These are phyloP conservation scores for Pampus argenteus DNA, from an alignment of 2,797 vertebrate species.

Conservation along the genomic window DNA sequence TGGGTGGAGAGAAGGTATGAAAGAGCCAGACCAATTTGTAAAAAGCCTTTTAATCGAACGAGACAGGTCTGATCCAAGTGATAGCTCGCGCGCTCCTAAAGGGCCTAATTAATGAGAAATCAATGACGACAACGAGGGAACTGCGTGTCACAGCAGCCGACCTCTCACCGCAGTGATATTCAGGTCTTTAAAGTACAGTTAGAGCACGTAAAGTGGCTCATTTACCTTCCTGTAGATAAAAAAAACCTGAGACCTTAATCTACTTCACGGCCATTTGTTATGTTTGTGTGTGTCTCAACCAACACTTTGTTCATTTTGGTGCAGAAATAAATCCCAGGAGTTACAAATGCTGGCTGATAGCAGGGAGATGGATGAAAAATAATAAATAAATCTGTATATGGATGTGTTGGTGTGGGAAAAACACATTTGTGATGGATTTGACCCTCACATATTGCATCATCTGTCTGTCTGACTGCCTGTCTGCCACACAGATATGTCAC, in stretches of 20 bases:
- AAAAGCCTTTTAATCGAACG: slow-evolving; percentile 72
- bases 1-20: slow-evolving; percentile 34
- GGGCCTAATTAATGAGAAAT: slow-evolving; percentile 75
- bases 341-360: slow-evolving; percentile 18
- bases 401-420: slow-evolving; percentile 17
- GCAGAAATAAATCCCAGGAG: slow-evolving; percentile 7
- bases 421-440: slow-evolving; percentile 43
- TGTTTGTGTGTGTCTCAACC: no score
- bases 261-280: no score
- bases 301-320: not conserved
- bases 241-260: not conserved
- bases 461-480: slow-evolving; percentile 45
- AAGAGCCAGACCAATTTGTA: slow-evolving; percentile 22
- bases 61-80: slow-evolving; percentile 66
- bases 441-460: slow-evolving; percentile 26
- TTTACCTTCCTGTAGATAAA: slow-evolving; percentile 26
- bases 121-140: slow-evolving; percentile 71
- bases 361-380: slow-evolving; percentile 1
- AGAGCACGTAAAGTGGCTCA: slow-evolving; percentile 34
- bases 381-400: slow-evolving; percentile 25
- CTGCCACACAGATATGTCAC: slow-evolving; percentile 48
- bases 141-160: slow-evolving; percentile 37
- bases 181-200: slow-evolving; percentile 24
- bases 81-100: slow-evolving; percentile 54
- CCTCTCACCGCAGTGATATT: slow-evolving; percentile 40